Evolutionary conservation across 2,797 vertebrate species (phyloP).

Genomic region (Semaprochilodus insignis): DNA sequence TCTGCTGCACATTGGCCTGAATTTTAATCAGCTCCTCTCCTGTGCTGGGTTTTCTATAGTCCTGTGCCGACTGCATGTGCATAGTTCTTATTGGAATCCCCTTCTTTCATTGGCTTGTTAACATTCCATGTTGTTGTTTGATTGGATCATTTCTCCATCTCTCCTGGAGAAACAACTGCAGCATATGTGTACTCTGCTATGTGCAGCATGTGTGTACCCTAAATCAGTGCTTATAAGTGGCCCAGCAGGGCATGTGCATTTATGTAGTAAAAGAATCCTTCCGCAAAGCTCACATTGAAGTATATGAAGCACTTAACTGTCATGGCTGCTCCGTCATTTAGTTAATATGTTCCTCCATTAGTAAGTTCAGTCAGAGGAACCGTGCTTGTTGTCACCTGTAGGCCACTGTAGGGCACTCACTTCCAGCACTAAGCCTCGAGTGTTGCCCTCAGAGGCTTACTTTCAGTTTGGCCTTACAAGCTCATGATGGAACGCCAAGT

Average conservation of each 20-base stretch:
- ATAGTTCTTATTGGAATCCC: neutral
- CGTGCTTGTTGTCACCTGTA: neutral
- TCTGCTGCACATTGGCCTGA: constrained; percentile 45
- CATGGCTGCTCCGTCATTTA: constrained; percentile 63
- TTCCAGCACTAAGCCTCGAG: neutral
- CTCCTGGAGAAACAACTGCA: neutral
- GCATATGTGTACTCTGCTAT: neutral
- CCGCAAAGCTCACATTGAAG: constrained; percentile 17
- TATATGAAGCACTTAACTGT: constrained; percentile 41
- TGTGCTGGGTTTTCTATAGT: constrained; percentile 19
- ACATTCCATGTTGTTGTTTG: neutral
- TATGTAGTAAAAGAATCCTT: constrained; percentile 2
- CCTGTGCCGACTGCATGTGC: neutral
- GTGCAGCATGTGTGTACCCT: neutral
- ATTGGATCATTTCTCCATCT: neutral
- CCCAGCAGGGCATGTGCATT: constrained; percentile 8
- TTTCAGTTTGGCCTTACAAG: neutral
- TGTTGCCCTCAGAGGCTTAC: neutral
- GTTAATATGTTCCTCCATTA: constrained; percentile 68
- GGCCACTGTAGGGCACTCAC: neutral
- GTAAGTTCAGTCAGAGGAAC: constrained; percentile 17
- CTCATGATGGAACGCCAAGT: neutral
- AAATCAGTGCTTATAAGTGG: neutral
- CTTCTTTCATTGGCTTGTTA: neutral
- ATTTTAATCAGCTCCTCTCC: constrained; percentile 53